Base-by-base conservation (phyloP, 2,797 vertebrate species). In the Philypnodon macrostomus region DNA sequence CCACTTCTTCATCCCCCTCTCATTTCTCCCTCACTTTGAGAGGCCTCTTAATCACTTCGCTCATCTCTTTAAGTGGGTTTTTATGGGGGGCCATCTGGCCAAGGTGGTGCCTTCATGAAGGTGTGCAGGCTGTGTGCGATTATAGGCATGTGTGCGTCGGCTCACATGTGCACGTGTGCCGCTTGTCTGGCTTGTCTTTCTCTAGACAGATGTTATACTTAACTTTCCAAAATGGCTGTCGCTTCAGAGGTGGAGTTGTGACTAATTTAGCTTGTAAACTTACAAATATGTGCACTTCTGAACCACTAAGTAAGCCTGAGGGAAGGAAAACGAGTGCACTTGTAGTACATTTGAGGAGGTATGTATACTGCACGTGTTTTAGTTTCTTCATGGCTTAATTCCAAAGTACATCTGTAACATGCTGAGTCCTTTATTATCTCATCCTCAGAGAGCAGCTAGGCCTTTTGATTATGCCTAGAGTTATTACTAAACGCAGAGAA, bases 31-130 rank as follows among this genome's bases (percentile, higher is more conserved):
- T 79, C 73, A 84, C 83, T 85, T 79, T 76, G 79, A 84, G 78
- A 86, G 84, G 79, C 78, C 75, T 84, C 84, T 83, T 89, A 88
- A 89, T 89, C 83, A 86, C 83, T 80, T 85, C 75, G 75, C 85
- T 89, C 85, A 87, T 89, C 87, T 88, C 88, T 87, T 85, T 90
- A 89, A 89, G 85, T 85, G 84, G 79, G 70, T 86, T 88, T 87
- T 90, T 87, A 90, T 87, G 78, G 83, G 66, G 70, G 84, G 82
- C 86, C 86, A 89, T 88, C 87, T 89, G 88, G 86, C 83, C 78
- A 84, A 87, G 86, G 86, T 89, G 85, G 81, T 82, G 72, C 67
- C 69, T 80, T 83, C 72, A 66, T 46, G 50, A 78, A 83, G 77
- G 75, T 83, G 80, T 70, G 46, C 70, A 74, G 39, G 26, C 78